phyloP scores from a whole-genome alignment of 2,797 vertebrate species.

The Poecilia picta region DNA sequence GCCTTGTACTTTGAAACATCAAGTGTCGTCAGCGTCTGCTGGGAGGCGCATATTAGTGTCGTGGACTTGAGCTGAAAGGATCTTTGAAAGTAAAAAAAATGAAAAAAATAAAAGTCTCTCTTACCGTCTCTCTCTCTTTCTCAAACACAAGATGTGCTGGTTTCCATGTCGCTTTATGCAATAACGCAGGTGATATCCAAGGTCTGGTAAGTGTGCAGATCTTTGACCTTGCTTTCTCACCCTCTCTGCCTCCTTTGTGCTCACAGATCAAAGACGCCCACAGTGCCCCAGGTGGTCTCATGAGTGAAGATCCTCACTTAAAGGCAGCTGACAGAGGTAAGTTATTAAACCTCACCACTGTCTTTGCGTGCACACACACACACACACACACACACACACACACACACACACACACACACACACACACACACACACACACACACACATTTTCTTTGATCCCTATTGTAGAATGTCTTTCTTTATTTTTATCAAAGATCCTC shows the following conservation, averaged over 20 bases:
- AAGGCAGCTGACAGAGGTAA: constrained; percentile 71
- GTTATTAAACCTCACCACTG: constrained; percentile 45
- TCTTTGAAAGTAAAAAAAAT: constrained; percentile 21
- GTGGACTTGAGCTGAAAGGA: constrained; percentile 43
- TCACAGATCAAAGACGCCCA: constrained; percentile 72
- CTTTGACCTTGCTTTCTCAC: constrained; percentile 71
- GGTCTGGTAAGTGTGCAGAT: constrained; percentile 44
- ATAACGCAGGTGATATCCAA: constrained; percentile 44
- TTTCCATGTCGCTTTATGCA: constrained; percentile 28
- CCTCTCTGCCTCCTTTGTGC: constrained; percentile 59
- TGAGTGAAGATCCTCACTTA: constrained; percentile 64
- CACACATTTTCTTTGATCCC: background rate
- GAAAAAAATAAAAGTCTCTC: constrained; percentile 3
- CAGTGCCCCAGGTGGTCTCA: constrained; percentile 27
- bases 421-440: background rate
- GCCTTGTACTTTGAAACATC: constrained; percentile 56
- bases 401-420: background rate
- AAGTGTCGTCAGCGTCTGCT: constrained; percentile 47
- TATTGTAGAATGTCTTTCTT: background rate
- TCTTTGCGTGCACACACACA: background rate
- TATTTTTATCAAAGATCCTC: background rate
- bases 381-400: background rate
- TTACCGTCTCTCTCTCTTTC: background rate
- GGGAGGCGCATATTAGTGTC: constrained; percentile 53
- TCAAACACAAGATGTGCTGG: background rate